phyloP scores from a whole-genome alignment of 2,113 vertebrate genomes.

The Chlorocebus sabaeus region DNA sequence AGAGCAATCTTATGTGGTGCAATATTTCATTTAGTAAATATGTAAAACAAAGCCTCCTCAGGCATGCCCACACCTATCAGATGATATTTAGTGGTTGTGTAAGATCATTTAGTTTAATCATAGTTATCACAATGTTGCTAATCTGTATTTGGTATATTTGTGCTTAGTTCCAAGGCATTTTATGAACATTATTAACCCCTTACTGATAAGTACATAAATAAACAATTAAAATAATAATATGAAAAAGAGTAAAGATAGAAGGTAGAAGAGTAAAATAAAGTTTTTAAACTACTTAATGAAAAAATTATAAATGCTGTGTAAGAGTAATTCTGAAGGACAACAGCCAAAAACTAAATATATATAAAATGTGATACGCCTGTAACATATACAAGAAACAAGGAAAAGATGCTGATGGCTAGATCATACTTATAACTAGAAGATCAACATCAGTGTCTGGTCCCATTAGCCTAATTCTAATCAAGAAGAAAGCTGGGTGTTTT shows the following conservation, averaged over 20 bases:
- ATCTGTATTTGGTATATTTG: not conserved
- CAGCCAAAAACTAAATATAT: not conserved
- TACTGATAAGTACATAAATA: not conserved
- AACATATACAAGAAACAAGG: not conserved
- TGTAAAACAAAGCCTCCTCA: not conserved
- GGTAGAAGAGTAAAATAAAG: not conserved
- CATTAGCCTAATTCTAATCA: not conserved
- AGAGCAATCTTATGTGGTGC: not conserved
- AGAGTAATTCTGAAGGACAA: not conserved
- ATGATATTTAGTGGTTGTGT: not conserved
- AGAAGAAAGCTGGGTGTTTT: not conserved
- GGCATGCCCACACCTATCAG: not conserved
- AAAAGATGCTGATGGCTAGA: not conserved
- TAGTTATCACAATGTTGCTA: not conserved
- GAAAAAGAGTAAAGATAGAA: not conserved
- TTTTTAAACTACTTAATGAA: not conserved
- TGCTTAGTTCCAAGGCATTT: not conserved
- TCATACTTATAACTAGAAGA: not conserved
- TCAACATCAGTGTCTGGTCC: not conserved
- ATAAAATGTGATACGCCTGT: not conserved
- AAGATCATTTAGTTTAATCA: conserved; percentile 5
- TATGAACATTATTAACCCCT: not conserved
- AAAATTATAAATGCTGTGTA: not conserved
- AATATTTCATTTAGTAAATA: not conserved
- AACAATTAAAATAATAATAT: not conserved